Conservation (phyloP, 2,797 vertebrate species). For the Amblyopsis hoosieri region DNA sequence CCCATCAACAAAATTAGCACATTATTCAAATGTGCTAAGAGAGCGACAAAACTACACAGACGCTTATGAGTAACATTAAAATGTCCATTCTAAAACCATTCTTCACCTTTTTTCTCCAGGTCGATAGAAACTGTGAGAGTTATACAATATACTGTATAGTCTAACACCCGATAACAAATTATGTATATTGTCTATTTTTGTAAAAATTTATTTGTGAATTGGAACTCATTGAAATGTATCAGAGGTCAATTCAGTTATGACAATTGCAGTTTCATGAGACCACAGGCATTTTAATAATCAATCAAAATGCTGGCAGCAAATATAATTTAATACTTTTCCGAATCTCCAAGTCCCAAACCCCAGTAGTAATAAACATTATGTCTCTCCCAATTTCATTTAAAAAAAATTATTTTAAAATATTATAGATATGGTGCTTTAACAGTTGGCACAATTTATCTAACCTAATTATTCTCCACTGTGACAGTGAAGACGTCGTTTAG, state of each 20-base stretch:
- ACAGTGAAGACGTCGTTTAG: slow-evolving; percentile 24
- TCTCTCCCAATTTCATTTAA: slow-evolving; percentile 38
- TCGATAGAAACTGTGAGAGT: too few species aligned
- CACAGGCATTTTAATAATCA: slow-evolving; percentile 48
- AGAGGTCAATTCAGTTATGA: slow-evolving; percentile 15
- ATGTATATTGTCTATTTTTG: neutral
- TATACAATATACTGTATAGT: too few species aligned
- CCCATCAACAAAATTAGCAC: too few species aligned
- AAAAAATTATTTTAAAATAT: slow-evolving; percentile 3
- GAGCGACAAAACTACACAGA: neutral
- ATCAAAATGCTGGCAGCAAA: slow-evolving; percentile 44
- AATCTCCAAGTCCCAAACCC: slow-evolving; percentile 28
- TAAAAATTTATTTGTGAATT: slow-evolving; percentile 29
- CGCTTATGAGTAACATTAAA: too few species aligned
- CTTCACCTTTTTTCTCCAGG: slow-evolving; percentile 15
- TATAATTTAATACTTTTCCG: slow-evolving; percentile 55
- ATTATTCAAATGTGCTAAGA: neutral
- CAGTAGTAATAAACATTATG: slow-evolving; percentile 50
- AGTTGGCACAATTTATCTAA: slow-evolving; percentile 22
- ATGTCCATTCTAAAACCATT: slow-evolving; percentile 14
- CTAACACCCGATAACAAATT: slow-evolving; percentile 22
- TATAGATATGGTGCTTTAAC: slow-evolving; percentile 34
- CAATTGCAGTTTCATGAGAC: slow-evolving; percentile 33
- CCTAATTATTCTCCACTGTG: slow-evolving; percentile 19
- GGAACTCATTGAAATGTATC: slow-evolving; percentile 36